Evolutionary conservation across 2,113 vertebrate species (phyloP), one percentile per base, ranked within the genome.

Genomic region (Solenodon paradoxus): DNA sequence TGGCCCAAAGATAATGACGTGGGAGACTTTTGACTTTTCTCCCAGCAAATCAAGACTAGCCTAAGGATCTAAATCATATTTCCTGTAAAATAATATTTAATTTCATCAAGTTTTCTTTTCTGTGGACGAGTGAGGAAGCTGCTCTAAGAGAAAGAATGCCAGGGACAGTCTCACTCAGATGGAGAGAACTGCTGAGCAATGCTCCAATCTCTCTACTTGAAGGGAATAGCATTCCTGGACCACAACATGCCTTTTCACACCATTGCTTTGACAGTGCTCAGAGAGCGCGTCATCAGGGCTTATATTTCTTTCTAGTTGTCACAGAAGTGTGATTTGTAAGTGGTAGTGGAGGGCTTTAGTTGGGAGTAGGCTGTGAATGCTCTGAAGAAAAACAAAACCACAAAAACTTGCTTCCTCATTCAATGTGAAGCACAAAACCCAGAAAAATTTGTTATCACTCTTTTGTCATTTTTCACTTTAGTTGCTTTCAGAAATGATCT

Each of bases 81-180:
- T 53, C 10, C 19, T 83, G 0, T 55, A 77, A 42, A 96, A 95
- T 68, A 38, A 93, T 22, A 63, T 94, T 93, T 92, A 68, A 89
- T 97, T 97, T 97, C 0, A 16, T 57, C 92, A 42, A 91, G 40
- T 49, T 6, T 40, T 35, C 32, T 90, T 96, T 95, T 74, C 17
- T 96, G 94, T 78, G 96, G 83, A 97, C 63, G 42, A 75, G 80
- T 86, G 22, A 38, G 80, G 51, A 91, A 40, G n/a, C n/a, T 90
- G 81, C 40, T 87, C 57, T 91, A 72, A 53, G 55, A 77, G 81
- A 64, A 63, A 77, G 53, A 96, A 92, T 35, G 74, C 68, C 64
- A 24, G 40, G 63, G 49, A 96, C 78, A 95, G 61, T 64, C 45
- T 95, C 55, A 90, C 89, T 96, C 66, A 87, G 66, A 85, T 71